A percentile compares a stretch with the other conserved stretches of the same genome.
These are phyloP conservation scores for Leucoraja ocellata DNA, from an alignment of 2,797 vertebrate genomes.

Conservation along the genomic window DNA sequence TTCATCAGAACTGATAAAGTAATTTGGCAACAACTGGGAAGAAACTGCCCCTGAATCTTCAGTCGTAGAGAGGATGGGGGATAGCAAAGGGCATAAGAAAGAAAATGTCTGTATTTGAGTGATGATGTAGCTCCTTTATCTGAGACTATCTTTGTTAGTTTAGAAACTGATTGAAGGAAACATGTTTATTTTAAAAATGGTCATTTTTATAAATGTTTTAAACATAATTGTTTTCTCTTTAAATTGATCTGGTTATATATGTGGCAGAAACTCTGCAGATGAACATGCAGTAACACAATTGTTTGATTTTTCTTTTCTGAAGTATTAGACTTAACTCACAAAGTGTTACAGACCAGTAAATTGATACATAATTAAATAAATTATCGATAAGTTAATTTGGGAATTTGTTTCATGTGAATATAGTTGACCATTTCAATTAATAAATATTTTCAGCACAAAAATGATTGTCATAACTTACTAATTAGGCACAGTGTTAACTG, in stretches of 20 bases:
- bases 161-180: background rate
- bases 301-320: slow-evolving; percentile 73
- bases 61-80: no score
- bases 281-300: slow-evolving; percentile 65
- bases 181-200: no score
- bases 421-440: slow-evolving; percentile 76
- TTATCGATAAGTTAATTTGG: slow-evolving; percentile 46
- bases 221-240: background rate
- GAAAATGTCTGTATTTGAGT: no score
- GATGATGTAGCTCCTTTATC: no score
- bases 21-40: no score
- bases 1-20: background rate
- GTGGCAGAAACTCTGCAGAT: slow-evolving; percentile 58
- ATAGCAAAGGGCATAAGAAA: no score
- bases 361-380: slow-evolving; percentile 68
- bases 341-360: slow-evolving; percentile 73
- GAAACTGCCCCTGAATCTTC: no score
- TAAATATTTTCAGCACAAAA: slow-evolving; percentile 63
- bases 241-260: slow-evolving; percentile 56
- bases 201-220: background rate
- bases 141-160: background rate
- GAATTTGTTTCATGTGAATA: slow-evolving; percentile 68
- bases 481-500: background rate
- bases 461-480: background rate
- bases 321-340: slow-evolving; percentile 73